These are phyloP conservation scores for Mesopsocus fuscifrons DNA, from an alignment of 2,888 invertebrate genomes.

Conservation along the genomic window DNA sequence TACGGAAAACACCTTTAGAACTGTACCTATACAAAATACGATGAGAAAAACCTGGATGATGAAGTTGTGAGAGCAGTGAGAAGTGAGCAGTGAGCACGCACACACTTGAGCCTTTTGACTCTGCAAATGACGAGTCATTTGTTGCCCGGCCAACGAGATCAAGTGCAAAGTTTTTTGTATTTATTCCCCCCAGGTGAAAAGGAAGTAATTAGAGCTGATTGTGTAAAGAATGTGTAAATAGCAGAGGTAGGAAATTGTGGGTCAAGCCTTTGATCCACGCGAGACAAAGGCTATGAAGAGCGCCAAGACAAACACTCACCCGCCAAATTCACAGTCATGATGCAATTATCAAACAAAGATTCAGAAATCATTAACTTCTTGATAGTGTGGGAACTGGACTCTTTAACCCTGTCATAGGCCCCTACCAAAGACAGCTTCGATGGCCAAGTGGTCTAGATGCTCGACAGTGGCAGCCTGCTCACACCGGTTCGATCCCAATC, in stretches of 20 bases:
- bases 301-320: background rate
- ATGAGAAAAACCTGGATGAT: no score
- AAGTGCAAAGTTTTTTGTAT: background rate
- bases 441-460: no score
- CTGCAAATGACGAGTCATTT: background rate
- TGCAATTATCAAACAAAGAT: slow-evolving; percentile 10
- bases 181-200: background rate
- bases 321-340: slow-evolving; percentile 8
- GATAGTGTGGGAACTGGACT: slow-evolving; percentile 6
- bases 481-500: no score
- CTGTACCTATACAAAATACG: no score
- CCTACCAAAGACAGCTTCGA: no score
- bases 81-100: no score
- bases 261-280: background rate
- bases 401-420: no score
- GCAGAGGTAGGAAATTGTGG: slow-evolving; percentile 8
- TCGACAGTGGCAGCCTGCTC: no score
- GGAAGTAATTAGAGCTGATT: slow-evolving; percentile 7
- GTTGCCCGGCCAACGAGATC: background rate
- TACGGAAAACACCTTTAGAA: no score
- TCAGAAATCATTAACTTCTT: slow-evolving; percentile 9
- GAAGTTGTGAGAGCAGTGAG: no score
- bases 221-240: slow-evolving; percentile 10
- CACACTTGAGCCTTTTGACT: no score
- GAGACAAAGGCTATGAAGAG: slow-evolving; percentile 8